Conservation (phyloP, 2,113 vertebrate genomes). For the Macroglossus sobrinus region DNA sequence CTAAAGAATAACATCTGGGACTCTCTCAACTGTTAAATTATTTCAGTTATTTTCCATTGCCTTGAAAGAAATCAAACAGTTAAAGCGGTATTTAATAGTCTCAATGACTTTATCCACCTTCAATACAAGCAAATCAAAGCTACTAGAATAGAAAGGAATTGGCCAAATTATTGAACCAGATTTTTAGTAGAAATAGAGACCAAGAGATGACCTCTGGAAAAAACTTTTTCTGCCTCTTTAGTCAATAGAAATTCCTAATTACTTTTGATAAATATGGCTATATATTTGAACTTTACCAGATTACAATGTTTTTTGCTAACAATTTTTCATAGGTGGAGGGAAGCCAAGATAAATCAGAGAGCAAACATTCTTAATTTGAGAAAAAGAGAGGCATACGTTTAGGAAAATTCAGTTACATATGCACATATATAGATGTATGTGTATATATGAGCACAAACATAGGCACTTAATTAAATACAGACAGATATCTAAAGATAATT, state of each 20-base stretch:
- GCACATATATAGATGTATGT: background rate
- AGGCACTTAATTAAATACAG: background rate
- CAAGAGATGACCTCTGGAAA: background rate
- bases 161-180: background rate
- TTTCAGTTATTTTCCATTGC: conserved; percentile 38
- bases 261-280: background rate
- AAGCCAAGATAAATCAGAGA: background rate
- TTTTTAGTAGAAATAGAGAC: background rate
- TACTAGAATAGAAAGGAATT: background rate
- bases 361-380: background rate
- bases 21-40: conserved; percentile 19
- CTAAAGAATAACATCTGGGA: conserved; percentile 1
- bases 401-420: background rate
- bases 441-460: background rate
- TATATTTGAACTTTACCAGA: background rate
- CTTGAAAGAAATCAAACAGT: background rate
- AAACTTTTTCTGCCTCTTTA: background rate
- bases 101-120: background rate
- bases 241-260: background rate
- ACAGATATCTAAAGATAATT: background rate
- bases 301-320: background rate
- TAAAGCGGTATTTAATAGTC: background rate
- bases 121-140: conserved; percentile 9
- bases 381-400: background rate
- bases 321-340: background rate